Evolutionary conservation across 1,140 invertebrate species (phyloP), one percentile per base, ranked within the genome.

Genomic region (Bombus waltoni): DNA sequence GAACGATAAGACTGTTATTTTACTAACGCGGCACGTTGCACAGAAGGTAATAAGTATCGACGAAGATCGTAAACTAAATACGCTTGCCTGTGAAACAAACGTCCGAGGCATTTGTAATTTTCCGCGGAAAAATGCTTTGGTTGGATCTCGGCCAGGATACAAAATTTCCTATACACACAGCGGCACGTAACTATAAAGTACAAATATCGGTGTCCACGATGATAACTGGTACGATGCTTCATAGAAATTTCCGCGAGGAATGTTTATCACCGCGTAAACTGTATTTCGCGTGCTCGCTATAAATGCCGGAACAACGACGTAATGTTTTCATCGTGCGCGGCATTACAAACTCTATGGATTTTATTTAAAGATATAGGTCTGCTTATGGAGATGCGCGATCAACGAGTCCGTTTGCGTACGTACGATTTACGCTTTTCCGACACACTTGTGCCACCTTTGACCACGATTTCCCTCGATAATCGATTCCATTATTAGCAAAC

Each of bases 1-100:
- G n/a, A 25, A 47, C 44, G 22, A 38, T 38, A 75, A 38, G 73
- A 28, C 73, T 57, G 32, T 75, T 75, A 75, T 35, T 75, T 38
- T 22, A 47, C 47, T 38, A 38, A 75, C 22, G 22, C 47, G 57
- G 11, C 47, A 18, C 22, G 74, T 5, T 38, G 3, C 47, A 13
- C 35, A 35, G 25, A 28, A 25, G 5, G 8, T 59, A 76, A 76
- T 15, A 25, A n/a, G 44, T 70, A 80, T 80, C 6, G 32, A 80
- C 71, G 78, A 42, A 40, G 35, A 80, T 57, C 25, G 13, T 70
- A 57, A 53, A 25, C 2, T 70, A 40, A 47, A 80, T 9, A 15
- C 25, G 32, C n/a, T 35, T 80, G 4, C 13, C 62, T 9, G 2
- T 22, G 78, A 53, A 70, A 80, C 44, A 70, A 80, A 53, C 18